These are phyloP conservation scores for Melieria picta DNA, from an alignment of 2,888 invertebrate species.

Conservation along the genomic window DNA sequence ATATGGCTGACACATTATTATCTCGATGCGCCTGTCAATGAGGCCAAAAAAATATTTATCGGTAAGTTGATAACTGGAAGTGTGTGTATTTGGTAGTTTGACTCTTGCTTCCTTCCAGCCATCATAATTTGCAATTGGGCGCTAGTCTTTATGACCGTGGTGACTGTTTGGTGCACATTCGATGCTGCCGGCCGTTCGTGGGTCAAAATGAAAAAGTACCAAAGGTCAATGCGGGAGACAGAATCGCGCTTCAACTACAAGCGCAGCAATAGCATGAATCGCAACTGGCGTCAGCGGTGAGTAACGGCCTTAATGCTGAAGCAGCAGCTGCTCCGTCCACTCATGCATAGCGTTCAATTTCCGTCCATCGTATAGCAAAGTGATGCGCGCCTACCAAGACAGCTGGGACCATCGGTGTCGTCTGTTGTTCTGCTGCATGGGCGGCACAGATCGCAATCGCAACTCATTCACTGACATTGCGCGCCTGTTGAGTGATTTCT, in stretches of 20 bases:
- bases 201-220: slow-evolving; percentile 91
- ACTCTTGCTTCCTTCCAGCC: slow-evolving; percentile 66
- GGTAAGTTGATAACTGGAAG: slow-evolving; percentile 67
- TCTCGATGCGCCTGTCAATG: slow-evolving; percentile 73
- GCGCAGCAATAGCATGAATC: slow-evolving; percentile 78
- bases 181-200: slow-evolving; percentile 88
- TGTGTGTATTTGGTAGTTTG: not conserved
- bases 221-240: slow-evolving; percentile 81
- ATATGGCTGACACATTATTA: slow-evolving; percentile 78
- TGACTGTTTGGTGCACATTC: slow-evolving; percentile 87
- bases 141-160: slow-evolving; percentile 75
- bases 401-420: slow-evolving; percentile 88
- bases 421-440: slow-evolving; percentile 84
- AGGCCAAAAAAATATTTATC: slow-evolving; percentile 78
- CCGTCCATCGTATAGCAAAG: slow-evolving; percentile 73
- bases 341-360: not conserved
- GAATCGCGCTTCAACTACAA: slow-evolving; percentile 81
- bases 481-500: slow-evolving; percentile 83
- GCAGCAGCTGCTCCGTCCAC: not conserved
- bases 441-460: slow-evolving; percentile 78
- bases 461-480: slow-evolving; percentile 89
- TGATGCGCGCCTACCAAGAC: slow-evolving; percentile 85
- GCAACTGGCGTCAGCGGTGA: slow-evolving; percentile 87
- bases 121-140: slow-evolving; percentile 83
- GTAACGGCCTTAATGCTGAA: slow-evolving; percentile 6